Evolutionary conservation across 2,888 invertebrate genomes (phyloP).

Genomic region (Podabrus alpinus): DNA sequence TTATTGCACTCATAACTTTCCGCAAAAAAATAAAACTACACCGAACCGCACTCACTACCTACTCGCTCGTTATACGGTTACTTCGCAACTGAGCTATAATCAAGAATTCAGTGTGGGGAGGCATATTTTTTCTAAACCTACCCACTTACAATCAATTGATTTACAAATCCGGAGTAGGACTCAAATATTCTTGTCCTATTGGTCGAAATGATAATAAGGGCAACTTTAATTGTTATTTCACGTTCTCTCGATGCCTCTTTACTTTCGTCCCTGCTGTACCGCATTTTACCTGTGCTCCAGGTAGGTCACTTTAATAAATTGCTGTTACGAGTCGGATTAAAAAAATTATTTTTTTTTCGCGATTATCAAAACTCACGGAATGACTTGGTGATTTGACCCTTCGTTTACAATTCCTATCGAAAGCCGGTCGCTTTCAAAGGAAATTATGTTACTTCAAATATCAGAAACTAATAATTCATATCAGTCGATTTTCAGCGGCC

Average conservation of each 20-base stretch:
- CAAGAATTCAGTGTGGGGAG: not conserved
- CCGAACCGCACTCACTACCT: not conserved
- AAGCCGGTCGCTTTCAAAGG: too few species aligned
- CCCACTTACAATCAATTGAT: not conserved
- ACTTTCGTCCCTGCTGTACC: not conserved
- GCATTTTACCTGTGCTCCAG: not conserved
- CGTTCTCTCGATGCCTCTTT: not conserved
- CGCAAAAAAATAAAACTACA: not conserved
- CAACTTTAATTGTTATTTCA: not conserved
- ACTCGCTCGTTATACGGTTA: not conserved
- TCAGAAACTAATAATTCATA: too few species aligned
- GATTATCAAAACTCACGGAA: too few species aligned
- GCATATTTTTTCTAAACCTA: not conserved
- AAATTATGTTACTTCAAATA: too few species aligned
- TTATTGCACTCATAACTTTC: not conserved
- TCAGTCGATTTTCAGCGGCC: too few species aligned
- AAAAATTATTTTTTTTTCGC: too few species aligned
- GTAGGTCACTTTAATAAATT: not conserved
- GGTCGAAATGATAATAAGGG: not conserved
- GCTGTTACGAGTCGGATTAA: too few species aligned
- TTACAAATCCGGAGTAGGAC: not conserved
- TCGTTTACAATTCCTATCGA: too few species aligned
- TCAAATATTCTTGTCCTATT: not conserved
- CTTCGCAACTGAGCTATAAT: not conserved
- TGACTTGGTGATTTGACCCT: too few species aligned